Percentiles rank a stretch among this genome's conserved stretches.
phyloP scores from a whole-genome alignment of 2,797 vertebrate species.

The Peromyscus melanophrys region DNA sequence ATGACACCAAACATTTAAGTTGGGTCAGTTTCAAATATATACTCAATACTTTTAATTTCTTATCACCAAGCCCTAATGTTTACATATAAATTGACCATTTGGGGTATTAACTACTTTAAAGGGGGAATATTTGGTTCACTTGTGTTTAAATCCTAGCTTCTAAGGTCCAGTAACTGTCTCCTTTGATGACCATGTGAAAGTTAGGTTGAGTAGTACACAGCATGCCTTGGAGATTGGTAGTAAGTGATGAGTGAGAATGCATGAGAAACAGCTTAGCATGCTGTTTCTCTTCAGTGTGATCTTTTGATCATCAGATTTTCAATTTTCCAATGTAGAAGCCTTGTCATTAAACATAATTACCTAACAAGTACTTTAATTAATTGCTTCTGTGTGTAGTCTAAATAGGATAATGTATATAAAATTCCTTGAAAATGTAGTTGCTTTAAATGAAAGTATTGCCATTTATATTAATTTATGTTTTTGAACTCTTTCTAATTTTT shows the following conservation, averaged over 20 bases:
- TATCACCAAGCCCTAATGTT: not conserved
- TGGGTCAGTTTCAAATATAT: not conserved
- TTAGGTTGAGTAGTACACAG: not conserved
- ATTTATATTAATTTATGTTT: slow-evolving; percentile 38
- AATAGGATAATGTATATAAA: not conserved
- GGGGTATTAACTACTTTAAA: not conserved
- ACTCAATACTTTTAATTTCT: slow-evolving; percentile 4
- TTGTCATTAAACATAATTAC: slow-evolving; percentile 75
- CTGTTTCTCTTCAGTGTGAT: not conserved
- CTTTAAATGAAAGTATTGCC: slow-evolving; percentile 25
- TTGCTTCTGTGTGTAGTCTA: not conserved
- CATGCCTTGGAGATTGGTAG: not conserved
- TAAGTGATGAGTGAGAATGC: not conserved
- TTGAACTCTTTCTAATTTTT: slow-evolving; percentile 45
- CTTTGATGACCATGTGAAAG: not conserved
- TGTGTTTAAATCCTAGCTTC: slow-evolving; percentile 31
- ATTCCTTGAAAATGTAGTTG: not conserved
- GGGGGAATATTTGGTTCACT: not conserved
- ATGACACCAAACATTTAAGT: not conserved
- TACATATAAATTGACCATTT: not conserved
- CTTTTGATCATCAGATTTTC: not conserved
- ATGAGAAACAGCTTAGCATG: not conserved
- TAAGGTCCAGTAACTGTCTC: not conserved
- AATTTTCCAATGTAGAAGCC: slow-evolving; percentile 74
- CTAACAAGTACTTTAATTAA: slow-evolving; percentile 49